Conservation (phyloP, 1,140 invertebrate species). For the Drosophila azteca region DNA sequence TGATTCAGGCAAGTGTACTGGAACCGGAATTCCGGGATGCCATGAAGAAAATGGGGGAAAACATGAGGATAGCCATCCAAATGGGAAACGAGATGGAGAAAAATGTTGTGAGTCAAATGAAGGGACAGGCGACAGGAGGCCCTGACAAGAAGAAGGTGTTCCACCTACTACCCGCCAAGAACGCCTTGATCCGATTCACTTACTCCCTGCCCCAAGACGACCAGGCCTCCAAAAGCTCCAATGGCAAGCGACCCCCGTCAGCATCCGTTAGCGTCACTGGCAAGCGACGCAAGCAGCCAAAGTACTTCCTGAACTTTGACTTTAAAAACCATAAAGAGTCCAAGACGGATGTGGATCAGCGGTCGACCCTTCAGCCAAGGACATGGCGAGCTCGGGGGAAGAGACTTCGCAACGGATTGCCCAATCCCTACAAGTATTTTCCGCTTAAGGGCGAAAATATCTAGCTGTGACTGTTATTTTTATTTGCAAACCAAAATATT, state of each 20-base stretch:
- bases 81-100: constrained; percentile 36
- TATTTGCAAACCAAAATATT: constrained; percentile 6
- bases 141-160: constrained; percentile 25
- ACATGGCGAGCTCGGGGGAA: neutral
- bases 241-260: neutral
- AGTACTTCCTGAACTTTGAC: constrained; percentile 43
- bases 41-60: neutral
- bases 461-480: constrained; percentile 1
- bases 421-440: constrained; percentile 29
- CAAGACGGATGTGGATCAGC: neutral
- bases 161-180: constrained; percentile 23
- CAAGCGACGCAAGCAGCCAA: neutral
- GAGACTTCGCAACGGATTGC: constrained; percentile 13
- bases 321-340: constrained; percentile 37
- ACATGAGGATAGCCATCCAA: neutral
- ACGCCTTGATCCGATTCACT: constrained; percentile 20
- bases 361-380: neutral
- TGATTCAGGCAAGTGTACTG: neutral
- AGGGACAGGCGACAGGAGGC: neutral
- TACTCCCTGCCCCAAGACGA: neutral
- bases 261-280: neutral
- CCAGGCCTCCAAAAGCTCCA: neutral
- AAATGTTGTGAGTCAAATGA: neutral
- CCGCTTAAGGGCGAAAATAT: constrained; percentile 46
- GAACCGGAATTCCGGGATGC: neutral